Conservation (phyloP, 2,797 vertebrate species). For the Taeniopygia guttata region DNA sequence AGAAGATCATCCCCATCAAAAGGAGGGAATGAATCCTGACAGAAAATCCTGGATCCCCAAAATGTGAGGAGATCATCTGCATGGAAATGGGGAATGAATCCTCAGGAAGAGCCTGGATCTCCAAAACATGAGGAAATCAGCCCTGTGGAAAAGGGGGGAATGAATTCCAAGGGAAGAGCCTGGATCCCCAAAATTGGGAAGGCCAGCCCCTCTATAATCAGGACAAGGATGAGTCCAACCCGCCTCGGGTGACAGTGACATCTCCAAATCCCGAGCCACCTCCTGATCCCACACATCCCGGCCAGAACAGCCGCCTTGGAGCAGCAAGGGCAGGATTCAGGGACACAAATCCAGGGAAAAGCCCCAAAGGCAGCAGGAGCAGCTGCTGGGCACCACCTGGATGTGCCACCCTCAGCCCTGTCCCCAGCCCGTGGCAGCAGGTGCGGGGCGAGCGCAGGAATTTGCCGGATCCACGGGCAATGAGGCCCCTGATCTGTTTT, state of each 20-base stretch:
- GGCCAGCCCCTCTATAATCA: not conserved
- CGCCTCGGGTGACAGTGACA: fast-evolving
- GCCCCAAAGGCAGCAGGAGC: fast-evolving
- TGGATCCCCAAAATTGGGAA: not conserved
- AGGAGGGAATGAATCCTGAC: not conserved
- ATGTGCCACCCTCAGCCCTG: fast-evolving
- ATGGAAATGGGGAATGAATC: not conserved
- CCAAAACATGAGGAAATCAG: fast-evolving
- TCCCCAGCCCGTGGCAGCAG: not conserved
- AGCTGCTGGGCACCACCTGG: not conserved
- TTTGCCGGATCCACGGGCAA: not conserved
- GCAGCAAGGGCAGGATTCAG: fast-evolving
- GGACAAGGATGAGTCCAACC: not conserved
- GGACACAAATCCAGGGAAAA: not conserved
- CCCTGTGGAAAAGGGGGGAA: fast-evolving
- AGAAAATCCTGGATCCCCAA: not conserved
- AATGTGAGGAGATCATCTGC: not conserved
- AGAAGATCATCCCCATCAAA: not conserved
- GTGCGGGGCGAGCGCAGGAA: fast-evolving
- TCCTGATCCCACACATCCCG: not conserved
- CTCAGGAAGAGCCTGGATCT: not conserved
- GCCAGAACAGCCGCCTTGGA: fast-evolving
- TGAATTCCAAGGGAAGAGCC: not conserved
- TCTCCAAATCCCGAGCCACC: not conserved
- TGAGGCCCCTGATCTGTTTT: not conserved